Percentiles rank a stretch among this genome's conserved stretches.
Evolutionary conservation across 2,888 invertebrate species (phyloP).

Genomic region (Nymphalis urticae): DNA sequence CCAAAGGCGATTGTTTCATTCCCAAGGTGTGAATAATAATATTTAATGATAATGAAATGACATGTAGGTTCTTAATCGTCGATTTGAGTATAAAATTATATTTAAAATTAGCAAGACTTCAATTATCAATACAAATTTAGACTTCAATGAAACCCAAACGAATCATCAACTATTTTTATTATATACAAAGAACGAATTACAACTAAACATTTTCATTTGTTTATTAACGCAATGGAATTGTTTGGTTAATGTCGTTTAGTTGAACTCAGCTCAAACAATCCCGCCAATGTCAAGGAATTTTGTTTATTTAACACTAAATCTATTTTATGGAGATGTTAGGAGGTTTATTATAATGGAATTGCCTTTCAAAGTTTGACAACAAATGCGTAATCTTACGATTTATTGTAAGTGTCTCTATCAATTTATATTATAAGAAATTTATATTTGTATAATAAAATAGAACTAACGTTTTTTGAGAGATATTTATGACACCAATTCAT

Average conservation of each 20-base stretch:
- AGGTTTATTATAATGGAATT: slow-evolving; percentile 3
- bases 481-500: too few relatives aligned
- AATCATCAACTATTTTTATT: not conserved
- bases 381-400: not conserved
- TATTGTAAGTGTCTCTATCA: not conserved
- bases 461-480: too few relatives aligned
- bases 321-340: slow-evolving; percentile 1
- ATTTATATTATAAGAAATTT: not conserved
- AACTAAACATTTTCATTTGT: not conserved
- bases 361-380: not conserved
- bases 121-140: not conserved
- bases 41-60: too few relatives aligned
- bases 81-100: too few relatives aligned
- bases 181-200: not conserved
- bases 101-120: not conserved
- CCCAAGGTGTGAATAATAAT: too few relatives aligned
- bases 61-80: too few relatives aligned
- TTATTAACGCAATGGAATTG: not conserved
- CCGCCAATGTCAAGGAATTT: not conserved
- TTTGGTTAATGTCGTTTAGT: not conserved
- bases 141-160: not conserved
- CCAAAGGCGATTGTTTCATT: too few relatives aligned
- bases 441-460: not conserved
- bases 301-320: slow-evolving; percentile 1
- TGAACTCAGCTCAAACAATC: not conserved